Conservation (phyloP, 2,797 vertebrate genomes). For the Hippopotamyrus pictus region DNA sequence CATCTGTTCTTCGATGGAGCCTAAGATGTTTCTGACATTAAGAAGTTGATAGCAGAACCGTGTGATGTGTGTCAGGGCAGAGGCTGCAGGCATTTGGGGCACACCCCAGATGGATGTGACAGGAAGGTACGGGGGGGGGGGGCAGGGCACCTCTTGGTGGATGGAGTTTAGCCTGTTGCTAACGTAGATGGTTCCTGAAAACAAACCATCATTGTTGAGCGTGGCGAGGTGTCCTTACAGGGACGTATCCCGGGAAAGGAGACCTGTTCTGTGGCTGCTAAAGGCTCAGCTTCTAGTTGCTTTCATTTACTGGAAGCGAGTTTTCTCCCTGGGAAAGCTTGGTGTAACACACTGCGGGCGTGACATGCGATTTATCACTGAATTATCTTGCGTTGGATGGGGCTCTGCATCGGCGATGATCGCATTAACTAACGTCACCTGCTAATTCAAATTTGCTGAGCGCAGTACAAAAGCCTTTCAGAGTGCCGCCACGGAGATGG, state of each 20-base stretch:
- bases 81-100: neutral
- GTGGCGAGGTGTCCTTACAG: neutral
- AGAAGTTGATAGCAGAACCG: neutral
- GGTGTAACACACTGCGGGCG: neutral
- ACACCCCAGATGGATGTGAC: neutral
- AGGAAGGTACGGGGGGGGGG: neutral
- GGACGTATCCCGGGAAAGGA: neutral
- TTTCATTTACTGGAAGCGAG: neutral
- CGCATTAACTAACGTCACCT: slow-evolving; percentile 7
- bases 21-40: neutral
- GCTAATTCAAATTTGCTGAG: neutral
- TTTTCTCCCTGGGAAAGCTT: slow-evolving; percentile 10
- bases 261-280: neutral
- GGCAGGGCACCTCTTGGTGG: neutral
- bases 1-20: neutral
- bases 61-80: neutral
- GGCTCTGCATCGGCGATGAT: neutral
- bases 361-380: slow-evolving; percentile 10
- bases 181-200: neutral
- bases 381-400: slow-evolving; percentile 10
- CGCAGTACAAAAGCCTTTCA: neutral
- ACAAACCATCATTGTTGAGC: neutral
- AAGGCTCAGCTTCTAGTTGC: neutral
- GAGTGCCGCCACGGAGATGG: neutral
- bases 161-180: neutral